Evolutionary conservation across 2,113 vertebrate genomes (phyloP).

Genomic region (Epinephelus cyanopodus): DNA sequence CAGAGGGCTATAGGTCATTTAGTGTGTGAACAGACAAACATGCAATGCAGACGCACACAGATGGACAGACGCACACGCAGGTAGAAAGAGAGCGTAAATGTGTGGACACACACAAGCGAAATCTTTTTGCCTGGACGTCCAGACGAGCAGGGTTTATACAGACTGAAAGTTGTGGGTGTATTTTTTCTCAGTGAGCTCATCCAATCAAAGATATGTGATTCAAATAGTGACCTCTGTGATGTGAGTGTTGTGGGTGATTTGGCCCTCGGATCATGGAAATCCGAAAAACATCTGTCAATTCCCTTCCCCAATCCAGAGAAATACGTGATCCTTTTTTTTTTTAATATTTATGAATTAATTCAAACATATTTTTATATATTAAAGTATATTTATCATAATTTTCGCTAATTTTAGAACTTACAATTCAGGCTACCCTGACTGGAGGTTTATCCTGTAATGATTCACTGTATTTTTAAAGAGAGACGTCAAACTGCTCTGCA

Average conservation of each 20-base stretch:
- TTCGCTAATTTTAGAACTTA: background rate
- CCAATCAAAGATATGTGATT: background rate
- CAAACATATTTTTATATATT: background rate
- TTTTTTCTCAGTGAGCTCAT: background rate
- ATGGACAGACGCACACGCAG: background rate
- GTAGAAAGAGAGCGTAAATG: too few relatives aligned
- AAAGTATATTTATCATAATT: background rate
- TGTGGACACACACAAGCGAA: background rate
- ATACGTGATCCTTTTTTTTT: background rate
- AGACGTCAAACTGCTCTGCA: background rate
- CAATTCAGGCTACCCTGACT: background rate
- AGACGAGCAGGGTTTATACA: too few relatives aligned
- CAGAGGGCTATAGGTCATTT: constrained; percentile 76
- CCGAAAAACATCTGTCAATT: background rate
- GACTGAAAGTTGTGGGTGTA: background rate
- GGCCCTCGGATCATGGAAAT: background rate
- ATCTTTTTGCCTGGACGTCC: background rate
- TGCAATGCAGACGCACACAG: constrained; percentile 41
- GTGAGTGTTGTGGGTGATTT: background rate
- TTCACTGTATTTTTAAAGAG: background rate
- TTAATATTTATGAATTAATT: background rate
- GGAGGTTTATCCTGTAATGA: background rate
- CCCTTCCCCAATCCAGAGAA: background rate
- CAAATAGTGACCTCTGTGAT: background rate
- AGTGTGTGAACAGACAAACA: constrained; percentile 66